These are phyloP conservation scores for Protobothrops mucrosquamatus DNA, from an alignment of 2,113 vertebrate species.

Conservation along the genomic window DNA sequence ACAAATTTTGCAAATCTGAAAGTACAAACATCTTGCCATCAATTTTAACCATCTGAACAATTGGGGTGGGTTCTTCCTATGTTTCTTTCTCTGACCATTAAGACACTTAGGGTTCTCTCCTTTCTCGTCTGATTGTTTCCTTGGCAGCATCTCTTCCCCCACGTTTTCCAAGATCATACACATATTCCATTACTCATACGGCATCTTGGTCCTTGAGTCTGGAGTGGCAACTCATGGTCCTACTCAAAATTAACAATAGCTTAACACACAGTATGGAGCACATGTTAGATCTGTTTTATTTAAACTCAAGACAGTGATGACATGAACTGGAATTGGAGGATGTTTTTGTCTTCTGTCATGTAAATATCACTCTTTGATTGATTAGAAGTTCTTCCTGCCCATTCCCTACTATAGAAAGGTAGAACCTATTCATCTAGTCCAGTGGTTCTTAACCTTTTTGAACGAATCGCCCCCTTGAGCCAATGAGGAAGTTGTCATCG, in stretches of 20 bases:
- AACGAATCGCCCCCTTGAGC: too few relatives aligned
- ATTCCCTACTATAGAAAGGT: background rate
- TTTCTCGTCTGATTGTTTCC: background rate
- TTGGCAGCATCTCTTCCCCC: background rate
- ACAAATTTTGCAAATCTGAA: background rate
- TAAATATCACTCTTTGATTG: background rate
- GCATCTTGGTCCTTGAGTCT: background rate
- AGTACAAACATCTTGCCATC: background rate
- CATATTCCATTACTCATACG: background rate
- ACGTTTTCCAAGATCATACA: background rate
- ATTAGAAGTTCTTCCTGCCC: background rate
- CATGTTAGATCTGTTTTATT: background rate
- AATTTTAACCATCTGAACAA: background rate
- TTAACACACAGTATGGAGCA: background rate
- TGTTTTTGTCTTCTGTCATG: background rate
- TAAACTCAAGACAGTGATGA: background rate
- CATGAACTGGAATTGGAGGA: background rate
- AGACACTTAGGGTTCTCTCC: background rate
- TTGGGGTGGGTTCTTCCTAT: background rate
- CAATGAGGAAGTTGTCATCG: too few relatives aligned
- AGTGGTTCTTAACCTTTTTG: too few relatives aligned
- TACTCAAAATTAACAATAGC: background rate
- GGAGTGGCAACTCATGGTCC: background rate
- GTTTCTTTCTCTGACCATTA: background rate
- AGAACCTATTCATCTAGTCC: background rate